These are phyloP conservation scores for Stegodyphus dumicola DNA, from an alignment of 1,140 invertebrate genomes.

Conservation along the genomic window DNA sequence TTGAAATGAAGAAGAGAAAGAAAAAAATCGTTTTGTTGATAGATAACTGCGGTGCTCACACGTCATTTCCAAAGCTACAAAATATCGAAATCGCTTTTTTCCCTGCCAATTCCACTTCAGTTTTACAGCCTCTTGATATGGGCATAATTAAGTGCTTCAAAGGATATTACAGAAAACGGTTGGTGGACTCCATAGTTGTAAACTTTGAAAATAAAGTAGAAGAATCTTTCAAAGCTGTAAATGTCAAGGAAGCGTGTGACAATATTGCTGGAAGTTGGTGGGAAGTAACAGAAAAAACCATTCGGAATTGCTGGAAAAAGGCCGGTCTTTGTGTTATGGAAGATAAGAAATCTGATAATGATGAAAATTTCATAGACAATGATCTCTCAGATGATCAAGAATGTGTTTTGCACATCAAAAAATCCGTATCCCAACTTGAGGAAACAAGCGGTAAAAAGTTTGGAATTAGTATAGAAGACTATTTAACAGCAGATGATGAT, in stretches of 20 bases:
- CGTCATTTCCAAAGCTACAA: neutral
- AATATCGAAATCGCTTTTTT: slow-evolving; percentile 11
- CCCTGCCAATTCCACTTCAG: neutral
- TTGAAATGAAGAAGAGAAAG: too few relatives aligned
- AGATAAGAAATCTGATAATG: slow-evolving; percentile 2
- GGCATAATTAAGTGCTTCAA: slow-evolving; percentile 18
- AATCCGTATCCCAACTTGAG: slow-evolving; percentile 12
- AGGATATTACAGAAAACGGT: slow-evolving; percentile 3
- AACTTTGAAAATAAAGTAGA: slow-evolving; percentile 16
- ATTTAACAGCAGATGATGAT: neutral
- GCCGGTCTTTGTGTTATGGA: slow-evolving; percentile 3
- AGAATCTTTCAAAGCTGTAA: slow-evolving; percentile 6
- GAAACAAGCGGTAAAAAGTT: slow-evolving; percentile 4
- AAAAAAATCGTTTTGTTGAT: too few relatives aligned
- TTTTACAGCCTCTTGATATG: slow-evolving; percentile 11
- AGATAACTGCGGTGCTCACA: too few relatives aligned
- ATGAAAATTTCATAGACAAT: slow-evolving; percentile 6
- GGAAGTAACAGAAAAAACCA: slow-evolving; percentile 18
- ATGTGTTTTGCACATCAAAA: slow-evolving; percentile 9
- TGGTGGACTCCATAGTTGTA: slow-evolving; percentile 2
- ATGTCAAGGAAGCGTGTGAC: too few relatives aligned
- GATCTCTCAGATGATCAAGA: slow-evolving; percentile 13
- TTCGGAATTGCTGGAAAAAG: slow-evolving; percentile 13
- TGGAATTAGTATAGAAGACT: slow-evolving; percentile 3
- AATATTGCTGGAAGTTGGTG: slow-evolving; percentile 6